Base-by-base conservation (phyloP, 2,113 vertebrate genomes). In the Rhombomys opimus region DNA sequence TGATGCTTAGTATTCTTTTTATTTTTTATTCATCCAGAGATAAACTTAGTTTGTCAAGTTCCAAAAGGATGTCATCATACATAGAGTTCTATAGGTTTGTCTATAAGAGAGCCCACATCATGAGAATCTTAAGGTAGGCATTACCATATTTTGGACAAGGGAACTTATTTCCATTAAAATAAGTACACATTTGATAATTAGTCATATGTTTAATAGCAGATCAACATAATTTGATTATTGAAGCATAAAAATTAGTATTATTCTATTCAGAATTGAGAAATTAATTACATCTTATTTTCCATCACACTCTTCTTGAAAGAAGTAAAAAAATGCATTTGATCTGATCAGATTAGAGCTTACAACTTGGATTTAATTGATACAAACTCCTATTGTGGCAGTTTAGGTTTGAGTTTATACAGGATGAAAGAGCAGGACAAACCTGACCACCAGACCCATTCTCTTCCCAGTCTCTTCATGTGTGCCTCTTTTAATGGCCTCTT, bases 271-370 rank as follows among this genome's bases (percentile, higher is more conserved):
- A 91, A 80, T 3, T 52, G 15, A 30, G 10, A 89, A 82, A 82
- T 65, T 89, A 72, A 81, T 35, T 95, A 1, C 78, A 32, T 17
- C 27, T 15, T 86, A 89, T 70, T 18, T 63, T 86, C 25, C 89
- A 35, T 90, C 59, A 22, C 73, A 30, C 59, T 52, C 70, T 91
- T 92, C 77, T 41, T 38, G 3, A 93, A 2, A 68, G 76, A 92
- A 93, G 2, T 46, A 38, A 77, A 65, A 77, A 65, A 89, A 77
- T 38, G 22, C 32, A 35, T 10, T 8, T 30, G 91, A 89, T 88
- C 32, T 77, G 4, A 86, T 46, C 14, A 93, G 41, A 95, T 92
- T 3, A 54, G 25, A 89, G 72, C 38, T 97, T 82, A 75, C 41
- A 80, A 46, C 81, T 82, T 81, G 59, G 76, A 14, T 59, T 92